phyloP scores from a whole-genome alignment of 2,888 invertebrate species.

The Augiades crinisus region DNA sequence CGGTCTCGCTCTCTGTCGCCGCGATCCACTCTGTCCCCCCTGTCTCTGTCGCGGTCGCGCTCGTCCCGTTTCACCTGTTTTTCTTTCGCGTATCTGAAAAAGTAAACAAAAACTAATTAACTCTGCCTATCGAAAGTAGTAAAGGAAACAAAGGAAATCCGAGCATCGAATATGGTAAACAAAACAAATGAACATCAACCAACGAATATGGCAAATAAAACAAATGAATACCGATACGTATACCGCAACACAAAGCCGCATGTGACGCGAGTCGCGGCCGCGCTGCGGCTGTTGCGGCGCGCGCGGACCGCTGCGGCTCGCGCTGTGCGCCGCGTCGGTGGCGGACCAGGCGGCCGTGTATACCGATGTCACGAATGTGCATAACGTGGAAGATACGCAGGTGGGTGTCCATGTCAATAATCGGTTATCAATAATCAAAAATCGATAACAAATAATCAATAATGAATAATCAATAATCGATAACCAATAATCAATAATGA shows the following conservation, averaged over 20 bases:
- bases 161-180: no score
- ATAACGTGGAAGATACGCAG: slow-evolving; percentile 41
- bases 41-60: slow-evolving; percentile 9
- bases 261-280: slow-evolving; percentile 6
- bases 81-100: slow-evolving; percentile 71
- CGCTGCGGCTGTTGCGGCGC: slow-evolving; percentile 37
- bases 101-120: background rate
- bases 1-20: slow-evolving; percentile 32
- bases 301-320: slow-evolving; percentile 36
- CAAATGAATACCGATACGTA: no score
- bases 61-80: slow-evolving; percentile 63
- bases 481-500: no score
- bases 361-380: slow-evolving; percentile 29
- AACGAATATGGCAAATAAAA: no score
- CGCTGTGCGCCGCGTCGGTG: slow-evolving; percentile 28
- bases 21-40: no score
- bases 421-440: no score
- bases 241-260: no score
- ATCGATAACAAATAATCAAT: no score
- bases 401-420: slow-evolving; percentile 33
- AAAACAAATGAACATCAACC: no score
- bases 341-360: slow-evolving; percentile 27
- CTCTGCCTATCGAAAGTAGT: no score
- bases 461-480: no score
- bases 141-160: no score